Conservation (phyloP, 2,888 invertebrate genomes). For the Brassicogethes aeneus region DNA sequence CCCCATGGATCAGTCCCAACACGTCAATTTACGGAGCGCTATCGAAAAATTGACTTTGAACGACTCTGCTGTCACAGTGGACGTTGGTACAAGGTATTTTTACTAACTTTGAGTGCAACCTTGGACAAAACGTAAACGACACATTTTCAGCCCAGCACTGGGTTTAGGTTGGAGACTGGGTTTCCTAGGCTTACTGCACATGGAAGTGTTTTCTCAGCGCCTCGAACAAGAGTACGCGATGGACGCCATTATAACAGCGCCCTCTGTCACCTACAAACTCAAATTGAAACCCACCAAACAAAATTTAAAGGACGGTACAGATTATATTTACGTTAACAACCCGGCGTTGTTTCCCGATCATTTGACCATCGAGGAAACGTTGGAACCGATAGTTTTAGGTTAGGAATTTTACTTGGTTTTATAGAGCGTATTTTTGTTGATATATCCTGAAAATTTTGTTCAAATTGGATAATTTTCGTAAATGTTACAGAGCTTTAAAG, state of each 20-base stretch:
- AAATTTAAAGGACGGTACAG: conserved; percentile 53
- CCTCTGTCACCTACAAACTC: conserved; percentile 78
- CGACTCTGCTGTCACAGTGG: conserved; percentile 84
- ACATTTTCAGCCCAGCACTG: conserved; percentile 59
- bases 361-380: conserved; percentile 60
- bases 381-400: conserved; percentile 80
- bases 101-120: not conserved
- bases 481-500: not conserved
- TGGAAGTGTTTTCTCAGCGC: conserved; percentile 83
- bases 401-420: conserved; percentile 24
- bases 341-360: conserved; percentile 64
- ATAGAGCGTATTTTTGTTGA: not conserved
- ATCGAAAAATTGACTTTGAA: conserved; percentile 89
- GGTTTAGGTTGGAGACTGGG: conserved; percentile 86
- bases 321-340: conserved; percentile 61
- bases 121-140: not conserved
- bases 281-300: conserved; percentile 66
- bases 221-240: conserved; percentile 77
- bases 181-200: conserved; percentile 75
- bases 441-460: not conserved
- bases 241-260: conserved; percentile 74
- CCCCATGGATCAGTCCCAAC: conserved; percentile 84
- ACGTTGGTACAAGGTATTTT: conserved; percentile 69
- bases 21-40: conserved; percentile 62
- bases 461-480: not conserved